Evolutionary conservation across 1,140 invertebrate genomes (phyloP).

Genomic region (Penaeus japonicus): DNA sequence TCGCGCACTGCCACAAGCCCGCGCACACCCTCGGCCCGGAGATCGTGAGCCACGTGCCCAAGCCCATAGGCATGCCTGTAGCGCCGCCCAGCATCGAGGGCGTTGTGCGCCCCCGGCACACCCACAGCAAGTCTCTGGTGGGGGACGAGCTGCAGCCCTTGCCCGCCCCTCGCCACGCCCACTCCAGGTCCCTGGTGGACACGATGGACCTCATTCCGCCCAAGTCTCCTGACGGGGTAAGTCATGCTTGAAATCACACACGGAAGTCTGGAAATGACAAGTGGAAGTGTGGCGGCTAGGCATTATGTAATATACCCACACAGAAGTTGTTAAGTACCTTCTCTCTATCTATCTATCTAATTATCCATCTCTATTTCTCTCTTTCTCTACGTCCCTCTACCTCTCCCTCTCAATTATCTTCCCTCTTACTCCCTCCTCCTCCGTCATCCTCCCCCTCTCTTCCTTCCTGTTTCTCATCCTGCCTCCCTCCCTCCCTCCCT

Average conservation of each 20-base stretch:
- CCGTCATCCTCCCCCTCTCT: background rate
- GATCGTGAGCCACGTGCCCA: background rate
- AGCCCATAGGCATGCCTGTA: constrained; percentile 38
- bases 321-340: too few relatives aligned
- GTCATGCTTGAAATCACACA: too few relatives aligned
- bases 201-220: constrained; percentile 22
- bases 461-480: too few relatives aligned
- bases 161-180: constrained; percentile 38
- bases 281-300: too few relatives aligned
- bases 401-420: background rate
- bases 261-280: too few relatives aligned
- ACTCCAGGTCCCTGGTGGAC: constrained; percentile 49
- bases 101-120: constrained; percentile 20
- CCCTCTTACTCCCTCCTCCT: background rate
- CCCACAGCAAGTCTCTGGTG: constrained; percentile 32
- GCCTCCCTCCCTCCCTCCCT: background rate
- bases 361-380: too few relatives aligned
- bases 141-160: constrained; percentile 19
- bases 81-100: constrained; percentile 41
- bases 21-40: background rate
- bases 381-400: background rate
- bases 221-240: constrained; percentile 35
- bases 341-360: too few relatives aligned
- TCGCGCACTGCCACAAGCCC: constrained; percentile 30
- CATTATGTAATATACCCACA: too few relatives aligned